Conservation (phyloP, 2,888 invertebrate species). For the Creontiades dilutus region DNA sequence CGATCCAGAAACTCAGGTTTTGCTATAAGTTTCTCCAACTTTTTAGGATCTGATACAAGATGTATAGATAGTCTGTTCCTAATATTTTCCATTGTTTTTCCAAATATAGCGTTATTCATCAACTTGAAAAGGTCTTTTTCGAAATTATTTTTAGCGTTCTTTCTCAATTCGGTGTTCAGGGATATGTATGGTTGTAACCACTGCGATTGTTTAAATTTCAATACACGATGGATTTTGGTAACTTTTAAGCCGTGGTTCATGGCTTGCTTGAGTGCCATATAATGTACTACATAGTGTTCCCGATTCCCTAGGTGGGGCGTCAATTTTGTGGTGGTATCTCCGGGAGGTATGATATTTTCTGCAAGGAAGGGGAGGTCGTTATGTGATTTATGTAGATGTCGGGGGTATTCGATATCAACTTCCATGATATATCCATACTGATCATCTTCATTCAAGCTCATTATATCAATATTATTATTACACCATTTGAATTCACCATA, state of each 20-base stretch:
- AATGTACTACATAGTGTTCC: constrained; percentile 1
- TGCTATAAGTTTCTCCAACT: too few species aligned
- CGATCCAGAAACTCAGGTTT: constrained; percentile 6
- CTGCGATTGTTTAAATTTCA: too few species aligned
- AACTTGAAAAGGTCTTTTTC: constrained; percentile 13
- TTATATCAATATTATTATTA: constrained; percentile 52
- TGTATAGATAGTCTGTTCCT: neutral
- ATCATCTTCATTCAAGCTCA: constrained; percentile 45
- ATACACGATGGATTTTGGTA: neutral
- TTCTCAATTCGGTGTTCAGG: too few species aligned
- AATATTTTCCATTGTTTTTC: too few species aligned
- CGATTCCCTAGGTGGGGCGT: constrained; percentile 2
- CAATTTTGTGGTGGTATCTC: constrained; percentile 67
- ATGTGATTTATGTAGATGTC: constrained; percentile 61
- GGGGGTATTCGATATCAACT: constrained; percentile 71
- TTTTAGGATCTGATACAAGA: too few species aligned
- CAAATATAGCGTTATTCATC: neutral
- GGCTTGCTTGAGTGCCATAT: too few species aligned
- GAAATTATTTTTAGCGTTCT: neutral
- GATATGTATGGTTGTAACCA: too few species aligned
- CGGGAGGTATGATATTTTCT: too few species aligned
- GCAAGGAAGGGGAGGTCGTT: constrained; percentile 62
- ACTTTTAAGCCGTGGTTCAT: neutral
- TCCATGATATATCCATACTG: constrained; percentile 71
- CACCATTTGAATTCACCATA: constrained; percentile 77